phyloP scores from a whole-genome alignment of 2,888 invertebrate genomes.

The Polydrusus cervinus region DNA sequence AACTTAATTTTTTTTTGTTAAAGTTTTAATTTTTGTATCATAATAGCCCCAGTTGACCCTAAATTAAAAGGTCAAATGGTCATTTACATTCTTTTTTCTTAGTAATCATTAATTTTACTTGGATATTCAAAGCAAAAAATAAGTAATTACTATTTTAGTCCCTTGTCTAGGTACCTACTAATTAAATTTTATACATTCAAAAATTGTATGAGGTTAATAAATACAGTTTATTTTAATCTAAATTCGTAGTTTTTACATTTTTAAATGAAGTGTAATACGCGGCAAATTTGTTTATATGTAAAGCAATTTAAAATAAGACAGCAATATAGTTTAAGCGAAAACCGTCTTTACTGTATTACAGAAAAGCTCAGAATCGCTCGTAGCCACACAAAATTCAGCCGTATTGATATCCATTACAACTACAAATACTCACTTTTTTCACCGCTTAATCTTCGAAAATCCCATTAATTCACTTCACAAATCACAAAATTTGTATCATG shows the following conservation, averaged over 20 bases:
- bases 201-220: too few species aligned
- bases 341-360: conserved; percentile 68
- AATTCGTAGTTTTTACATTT: not conserved
- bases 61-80: too few species aligned
- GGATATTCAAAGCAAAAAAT: too few species aligned
- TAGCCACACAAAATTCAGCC: conserved; percentile 70
- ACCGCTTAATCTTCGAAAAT: conserved; percentile 47
- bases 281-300: conserved; percentile 61
- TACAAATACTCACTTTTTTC: conserved; percentile 65
- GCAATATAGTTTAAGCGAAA: conserved; percentile 65
- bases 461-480: conserved; percentile 40
- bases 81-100: too few species aligned
- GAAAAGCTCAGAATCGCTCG: conserved; percentile 70
- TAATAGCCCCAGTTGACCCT: too few species aligned
- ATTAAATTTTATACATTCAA: too few species aligned
- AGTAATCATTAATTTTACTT: too few species aligned
- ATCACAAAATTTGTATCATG: not conserved
- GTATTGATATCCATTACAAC: conserved; percentile 69
- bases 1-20: too few species aligned
- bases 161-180: too few species aligned
- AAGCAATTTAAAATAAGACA: conserved; percentile 53
- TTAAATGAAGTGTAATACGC: not conserved
- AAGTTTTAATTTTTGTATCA: too few species aligned
- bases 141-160: too few species aligned
- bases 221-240: too few species aligned